Evolutionary conservation across 2,888 invertebrate genomes (phyloP), one percentile per base, ranked within the genome.

Genomic region (Agrilus mali): DNA sequence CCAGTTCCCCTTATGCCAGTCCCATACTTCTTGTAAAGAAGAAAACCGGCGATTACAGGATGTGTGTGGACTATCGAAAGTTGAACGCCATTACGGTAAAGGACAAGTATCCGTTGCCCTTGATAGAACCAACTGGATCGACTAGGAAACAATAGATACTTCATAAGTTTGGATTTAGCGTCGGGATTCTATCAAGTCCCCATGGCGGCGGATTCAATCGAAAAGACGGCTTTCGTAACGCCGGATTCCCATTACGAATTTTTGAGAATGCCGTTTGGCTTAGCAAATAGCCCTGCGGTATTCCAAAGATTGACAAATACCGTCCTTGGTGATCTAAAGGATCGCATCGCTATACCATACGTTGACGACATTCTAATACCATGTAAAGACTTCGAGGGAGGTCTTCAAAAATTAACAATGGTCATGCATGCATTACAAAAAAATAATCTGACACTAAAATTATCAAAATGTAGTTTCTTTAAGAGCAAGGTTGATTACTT

Each of bases 171-270:
- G 4, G 57, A 60, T 41, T 36, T 57, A 38, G 41, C 47, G 46
- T 12, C 42, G 42, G 61, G 58, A 1, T 53, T 55, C 48, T 49
- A 52, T 37, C 60, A 60, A 36, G 55, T 61, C 6, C 57, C 55
- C 0, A 43, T 65, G 36, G 43, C 43, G 39, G 37, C 40, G 4
- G 48, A 55, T 6, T 53, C 57, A 5, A 43, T 57, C 5, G 51
- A 48, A 4, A 56, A 58, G 40, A 62, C 59, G 0, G 59, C 55
- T 0, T 56, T 60, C 22, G 48, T 54, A 2, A 61, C 55, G 3
- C 55, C 55, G 0, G 56, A 58, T 35, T 58, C 58, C 1, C 50
- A 57, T 7, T 60, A 42, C 36, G 55, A 61, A 46, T 60, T 54
- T 41, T 38, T 52, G 10, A 38, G 47, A 1, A 54, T 59, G 55